Conservation (phyloP, 1,140 invertebrate genomes). For the Triops longicaudatus region DNA sequence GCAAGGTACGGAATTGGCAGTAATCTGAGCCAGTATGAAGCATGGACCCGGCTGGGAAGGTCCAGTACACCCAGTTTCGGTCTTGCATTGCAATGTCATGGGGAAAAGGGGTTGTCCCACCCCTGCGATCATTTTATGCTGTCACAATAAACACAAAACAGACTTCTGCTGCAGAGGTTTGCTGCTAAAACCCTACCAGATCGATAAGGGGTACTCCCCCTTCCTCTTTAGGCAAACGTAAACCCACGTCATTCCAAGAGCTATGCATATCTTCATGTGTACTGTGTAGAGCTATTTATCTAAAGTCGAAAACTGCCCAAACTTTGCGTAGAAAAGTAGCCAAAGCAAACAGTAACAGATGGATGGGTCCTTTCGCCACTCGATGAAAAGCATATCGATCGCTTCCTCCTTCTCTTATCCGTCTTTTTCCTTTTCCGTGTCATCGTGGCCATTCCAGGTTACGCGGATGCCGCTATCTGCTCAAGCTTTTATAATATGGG, state of each 20-base stretch:
- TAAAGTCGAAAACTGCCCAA: background rate
- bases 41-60: background rate
- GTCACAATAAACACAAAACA: slow-evolving; percentile 1
- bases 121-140: background rate
- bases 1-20: background rate
- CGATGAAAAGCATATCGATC: background rate
- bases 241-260: background rate
- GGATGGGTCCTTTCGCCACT: background rate
- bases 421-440: background rate
- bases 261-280: background rate
- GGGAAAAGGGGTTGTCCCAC: background rate
- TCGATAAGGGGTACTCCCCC: background rate
- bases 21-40: slow-evolving; percentile 7
- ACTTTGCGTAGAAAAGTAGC: background rate
- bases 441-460: background rate
- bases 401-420: background rate
- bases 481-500: background rate
- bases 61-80: background rate
- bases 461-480: background rate
- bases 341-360: slow-evolving; percentile 11
- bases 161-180: background rate
- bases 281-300: background rate
- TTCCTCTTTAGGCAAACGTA: background rate
- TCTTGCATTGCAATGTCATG: background rate
- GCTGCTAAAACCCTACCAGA: background rate